Percentiles rank a stretch among this genome's conserved stretches.
Evolutionary conservation across 2,797 vertebrate species (phyloP).

Genomic region (Coendou prehensilis): DNA sequence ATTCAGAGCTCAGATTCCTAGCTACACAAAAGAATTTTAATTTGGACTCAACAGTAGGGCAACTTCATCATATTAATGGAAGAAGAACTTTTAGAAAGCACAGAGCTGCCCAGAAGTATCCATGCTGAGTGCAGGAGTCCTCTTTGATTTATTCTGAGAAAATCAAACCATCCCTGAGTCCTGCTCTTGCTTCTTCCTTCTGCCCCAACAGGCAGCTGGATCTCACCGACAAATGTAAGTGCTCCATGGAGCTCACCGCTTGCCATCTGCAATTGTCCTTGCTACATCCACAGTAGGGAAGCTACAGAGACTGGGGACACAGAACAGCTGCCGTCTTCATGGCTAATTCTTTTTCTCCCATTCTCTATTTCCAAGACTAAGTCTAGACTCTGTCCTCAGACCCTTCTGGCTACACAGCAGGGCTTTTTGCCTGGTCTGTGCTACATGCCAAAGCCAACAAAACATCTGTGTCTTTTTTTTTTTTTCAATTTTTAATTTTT

Average conservation of each 20-base stretch:
- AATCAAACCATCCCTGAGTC: not conserved
- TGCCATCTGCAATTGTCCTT: not conserved
- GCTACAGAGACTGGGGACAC: not conserved
- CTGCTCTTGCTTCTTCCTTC: constrained; percentile 10
- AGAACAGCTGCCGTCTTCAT: not conserved
- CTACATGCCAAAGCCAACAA: not conserved
- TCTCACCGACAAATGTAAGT: not conserved
- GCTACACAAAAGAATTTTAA: not conserved
- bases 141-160: constrained; percentile 20
- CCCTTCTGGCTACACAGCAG: no score
- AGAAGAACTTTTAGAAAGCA: not conserved
- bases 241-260: not conserved
- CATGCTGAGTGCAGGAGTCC: no score
- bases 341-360: not conserved
- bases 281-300: not conserved
- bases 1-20: not conserved
- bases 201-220: not conserved
- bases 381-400: not conserved
- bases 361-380: not conserved
- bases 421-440: not conserved
- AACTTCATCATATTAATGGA: not conserved
- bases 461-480: not conserved
- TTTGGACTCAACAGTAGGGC: not conserved
- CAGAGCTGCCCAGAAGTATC: not conserved
- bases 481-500: not conserved